A percentile compares a stretch with the other conserved stretches of the same genome.
Conservation (phyloP, 2,888 invertebrate species). For the Actias luna region DNA sequence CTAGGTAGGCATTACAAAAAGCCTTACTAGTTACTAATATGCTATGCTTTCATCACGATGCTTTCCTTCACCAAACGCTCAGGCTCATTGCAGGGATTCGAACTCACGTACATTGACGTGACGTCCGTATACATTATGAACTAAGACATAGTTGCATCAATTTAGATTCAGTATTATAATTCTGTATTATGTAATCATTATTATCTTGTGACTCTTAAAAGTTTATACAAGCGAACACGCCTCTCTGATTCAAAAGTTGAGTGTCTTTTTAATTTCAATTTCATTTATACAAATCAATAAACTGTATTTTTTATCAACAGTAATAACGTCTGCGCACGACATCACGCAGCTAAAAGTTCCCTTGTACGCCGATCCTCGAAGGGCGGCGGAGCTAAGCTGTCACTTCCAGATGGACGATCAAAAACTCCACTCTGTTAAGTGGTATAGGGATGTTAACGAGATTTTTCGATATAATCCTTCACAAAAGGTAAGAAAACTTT, state of each 20-base stretch:
- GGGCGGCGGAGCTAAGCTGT: constrained; percentile 75
- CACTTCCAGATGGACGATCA: constrained; percentile 74
- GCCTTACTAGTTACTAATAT: no score
- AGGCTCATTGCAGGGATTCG: no score
- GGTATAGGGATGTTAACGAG: constrained; percentile 74
- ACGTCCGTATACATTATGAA: no score
- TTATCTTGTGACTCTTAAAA: not conserved
- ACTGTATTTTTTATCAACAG: constrained; percentile 41
- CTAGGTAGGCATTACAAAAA: no score
- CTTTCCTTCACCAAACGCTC: no score
- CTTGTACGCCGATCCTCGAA: constrained; percentile 70
- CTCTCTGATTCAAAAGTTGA: not conserved
- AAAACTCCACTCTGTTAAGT: constrained; percentile 74
- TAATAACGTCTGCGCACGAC: constrained; percentile 69
- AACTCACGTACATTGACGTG: no score
- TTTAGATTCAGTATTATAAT: no score
- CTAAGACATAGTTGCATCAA: no score
- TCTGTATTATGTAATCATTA: no score
- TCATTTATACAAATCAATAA: not conserved
- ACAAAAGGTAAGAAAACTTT: constrained; percentile 52
- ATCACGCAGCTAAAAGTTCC: constrained; percentile 74
- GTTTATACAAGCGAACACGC: not conserved
- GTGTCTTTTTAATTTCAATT: not conserved
- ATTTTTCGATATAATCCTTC: constrained; percentile 74
- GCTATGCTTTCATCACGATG: no score